Evolutionary conservation across 1,140 invertebrate genomes (phyloP).

Genomic region (Matsumurasca onukii): DNA sequence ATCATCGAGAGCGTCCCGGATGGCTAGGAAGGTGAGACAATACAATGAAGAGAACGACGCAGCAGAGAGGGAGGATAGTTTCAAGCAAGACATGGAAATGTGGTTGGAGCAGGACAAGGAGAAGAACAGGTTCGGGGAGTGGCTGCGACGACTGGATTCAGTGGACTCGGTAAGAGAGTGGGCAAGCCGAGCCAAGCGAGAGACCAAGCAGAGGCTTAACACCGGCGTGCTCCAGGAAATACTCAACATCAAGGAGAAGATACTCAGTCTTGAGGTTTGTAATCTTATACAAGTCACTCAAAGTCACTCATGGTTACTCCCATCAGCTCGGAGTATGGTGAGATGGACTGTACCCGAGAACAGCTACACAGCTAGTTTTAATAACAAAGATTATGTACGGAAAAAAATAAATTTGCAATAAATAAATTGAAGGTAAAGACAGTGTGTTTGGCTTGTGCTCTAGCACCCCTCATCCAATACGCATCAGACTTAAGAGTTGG

Average conservation of each 20-base stretch:
- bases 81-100: not conserved
- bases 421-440: too few species aligned
- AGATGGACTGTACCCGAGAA: too few species aligned
- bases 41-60: slow-evolving; percentile 3
- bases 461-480: too few species aligned
- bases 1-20: not conserved
- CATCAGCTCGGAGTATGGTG: too few species aligned
- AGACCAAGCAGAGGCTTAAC: not conserved
- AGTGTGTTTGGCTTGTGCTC: too few species aligned
- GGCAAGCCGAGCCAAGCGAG: not conserved
- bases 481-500: too few species aligned
- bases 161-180: not conserved
- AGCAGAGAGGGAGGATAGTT: not conserved
- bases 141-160: not conserved
- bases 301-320: too few species aligned
- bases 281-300: not conserved
- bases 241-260: slow-evolving; percentile 15
- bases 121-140: slow-evolving; percentile 1
- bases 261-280: slow-evolving; percentile 10
- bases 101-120: not conserved
- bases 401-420: too few species aligned
- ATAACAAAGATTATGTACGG: too few species aligned
- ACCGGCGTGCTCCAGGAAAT: not conserved
- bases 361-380: too few species aligned
- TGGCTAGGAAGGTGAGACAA: slow-evolving; percentile 2